Conservation (phyloP, 2,113 vertebrate genomes). For the Tympanuchus pallidicinctus region DNA sequence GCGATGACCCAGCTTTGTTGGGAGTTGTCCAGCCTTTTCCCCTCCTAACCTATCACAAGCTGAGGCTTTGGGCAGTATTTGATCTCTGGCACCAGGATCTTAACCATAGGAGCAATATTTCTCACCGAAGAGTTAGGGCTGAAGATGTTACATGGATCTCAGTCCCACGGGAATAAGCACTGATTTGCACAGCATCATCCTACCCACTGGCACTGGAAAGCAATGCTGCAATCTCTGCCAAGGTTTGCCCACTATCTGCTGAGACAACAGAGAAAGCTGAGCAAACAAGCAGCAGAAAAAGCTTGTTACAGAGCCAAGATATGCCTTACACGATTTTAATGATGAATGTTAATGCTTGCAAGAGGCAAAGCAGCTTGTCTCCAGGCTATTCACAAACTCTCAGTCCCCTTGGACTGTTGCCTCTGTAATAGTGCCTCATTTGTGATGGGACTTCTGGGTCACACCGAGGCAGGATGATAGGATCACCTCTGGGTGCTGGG, state of each 20-base stretch:
- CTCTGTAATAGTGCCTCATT: background rate
- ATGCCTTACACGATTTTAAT: background rate
- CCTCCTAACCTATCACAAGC: background rate
- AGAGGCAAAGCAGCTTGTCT: background rate
- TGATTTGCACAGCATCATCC: background rate
- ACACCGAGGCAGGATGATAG: background rate
- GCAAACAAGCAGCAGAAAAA: background rate
- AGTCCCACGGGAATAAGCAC: background rate
- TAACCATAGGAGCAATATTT: background rate
- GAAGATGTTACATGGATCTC: background rate
- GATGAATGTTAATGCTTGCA: background rate
- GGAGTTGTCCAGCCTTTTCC: accelerated
- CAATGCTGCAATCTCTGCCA: background rate
- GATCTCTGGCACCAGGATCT: background rate
- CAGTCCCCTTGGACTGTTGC: accelerated
- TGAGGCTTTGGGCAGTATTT: background rate
- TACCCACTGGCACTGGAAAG: accelerated
- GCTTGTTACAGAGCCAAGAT: background rate
- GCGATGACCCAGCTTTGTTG: background rate
- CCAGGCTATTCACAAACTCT: background rate
- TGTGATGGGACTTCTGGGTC: background rate
- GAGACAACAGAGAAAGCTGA: background rate
- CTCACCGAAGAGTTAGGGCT: background rate
- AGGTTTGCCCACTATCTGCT: background rate
- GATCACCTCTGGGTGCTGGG: background rate